Base-by-base conservation (phyloP, 2,797 vertebrate species). In the Danio kyathit region DNA sequence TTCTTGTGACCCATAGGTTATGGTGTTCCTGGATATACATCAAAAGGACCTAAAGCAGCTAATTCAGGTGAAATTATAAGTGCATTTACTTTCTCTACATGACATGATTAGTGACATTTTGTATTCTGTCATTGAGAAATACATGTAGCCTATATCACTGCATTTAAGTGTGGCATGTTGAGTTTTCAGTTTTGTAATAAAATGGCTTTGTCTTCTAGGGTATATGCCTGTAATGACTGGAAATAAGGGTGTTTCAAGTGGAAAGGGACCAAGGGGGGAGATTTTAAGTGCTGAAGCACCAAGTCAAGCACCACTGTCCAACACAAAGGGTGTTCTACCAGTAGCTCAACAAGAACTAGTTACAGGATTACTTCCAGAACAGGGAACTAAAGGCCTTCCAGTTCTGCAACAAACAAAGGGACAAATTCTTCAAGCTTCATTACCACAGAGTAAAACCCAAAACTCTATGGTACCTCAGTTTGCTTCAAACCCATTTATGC, bases 211-310 rank as follows among this genome's bases (percentile, higher is more conserved):
- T 19, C 78, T 85, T 52, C 64, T 82, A 94, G 93, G 91, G 65
- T 92, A 91, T 8, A 85, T 86, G 7, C 40, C 78, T 74, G 52
- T 81, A 52, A 85, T 74, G 9, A 87, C 88, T 82, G 89, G 83
- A 29, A 90, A 89, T 65, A 81, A 63, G 43, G 88, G 84, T 56
- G 19, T 7, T 0, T 66, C 82, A 0, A 81, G 57, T 46, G 85
- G 85, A 79, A 90, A 87, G 11, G 80, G 82, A 21, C 76, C 83
- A 0, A 93, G 91, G 88, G 90, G 89, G 29, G 85, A 79, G 65
- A 85, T 80, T 84, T 66, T 88, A 48, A 76, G 84, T 38, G 80
- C 84, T 51, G 87, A 86, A 65, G 88, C 87, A 72, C 83, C 83
- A 2, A 87, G 79, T 49, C 65, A 64, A 71, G 82, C 79, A 19